Evolutionary conservation across 2,113 vertebrate genomes (phyloP).

Genomic region (Trinectes maculatus): DNA sequence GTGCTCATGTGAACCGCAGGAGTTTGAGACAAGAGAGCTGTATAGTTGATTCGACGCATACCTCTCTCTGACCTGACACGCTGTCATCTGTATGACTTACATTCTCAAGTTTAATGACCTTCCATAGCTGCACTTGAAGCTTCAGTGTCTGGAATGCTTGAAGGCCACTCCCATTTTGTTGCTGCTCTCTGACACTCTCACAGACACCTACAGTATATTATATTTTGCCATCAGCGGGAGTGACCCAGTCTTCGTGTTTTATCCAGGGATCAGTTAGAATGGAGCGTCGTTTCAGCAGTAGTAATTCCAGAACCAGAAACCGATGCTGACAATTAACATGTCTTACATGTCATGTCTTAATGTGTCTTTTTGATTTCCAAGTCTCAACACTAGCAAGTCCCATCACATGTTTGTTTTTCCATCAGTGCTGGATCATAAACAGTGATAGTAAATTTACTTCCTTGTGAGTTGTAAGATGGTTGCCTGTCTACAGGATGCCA

Average conservation of each 20-base stretch:
- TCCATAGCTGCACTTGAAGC: constrained; percentile 17
- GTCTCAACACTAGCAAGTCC: background rate
- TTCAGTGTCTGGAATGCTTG: constrained; percentile 33
- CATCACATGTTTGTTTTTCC: background rate
- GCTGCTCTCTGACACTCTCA: constrained; percentile 14
- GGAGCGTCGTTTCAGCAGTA: too few relatives aligned
- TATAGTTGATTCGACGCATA: background rate
- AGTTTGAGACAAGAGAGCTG: background rate
- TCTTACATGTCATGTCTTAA: too few relatives aligned
- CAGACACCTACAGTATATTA: constrained; percentile 3
- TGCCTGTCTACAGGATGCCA: background rate
- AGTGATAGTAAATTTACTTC: background rate
- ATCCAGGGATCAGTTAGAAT: too few relatives aligned
- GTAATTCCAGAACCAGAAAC: too few relatives aligned
- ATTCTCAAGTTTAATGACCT: constrained; percentile 36
- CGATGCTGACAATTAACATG: too few relatives aligned
- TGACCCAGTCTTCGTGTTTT: too few relatives aligned
- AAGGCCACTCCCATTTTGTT: constrained; percentile 29
- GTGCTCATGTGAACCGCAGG: background rate
- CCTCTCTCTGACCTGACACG: background rate
- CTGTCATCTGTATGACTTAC: constrained; percentile 29
- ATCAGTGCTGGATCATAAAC: background rate
- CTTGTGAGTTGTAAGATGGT: background rate
- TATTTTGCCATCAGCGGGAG: background rate
- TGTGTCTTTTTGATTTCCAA: background rate